Conservation (phyloP, 1,140 invertebrate genomes). For the Cephus cinctus region DNA sequence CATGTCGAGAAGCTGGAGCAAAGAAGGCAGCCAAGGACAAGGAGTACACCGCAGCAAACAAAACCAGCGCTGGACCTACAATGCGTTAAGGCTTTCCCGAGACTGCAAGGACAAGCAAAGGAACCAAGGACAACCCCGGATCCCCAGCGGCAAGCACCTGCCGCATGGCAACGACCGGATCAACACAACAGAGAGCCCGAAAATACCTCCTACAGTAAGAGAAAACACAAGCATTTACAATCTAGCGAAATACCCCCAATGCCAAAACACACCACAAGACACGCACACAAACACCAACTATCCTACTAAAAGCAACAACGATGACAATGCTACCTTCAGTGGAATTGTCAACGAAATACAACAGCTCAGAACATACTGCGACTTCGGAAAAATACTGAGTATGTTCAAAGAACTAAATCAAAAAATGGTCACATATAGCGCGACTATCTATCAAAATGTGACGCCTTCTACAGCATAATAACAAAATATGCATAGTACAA, state of each 20-base stretch:
- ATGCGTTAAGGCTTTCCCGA: neutral
- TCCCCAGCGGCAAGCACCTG: neutral
- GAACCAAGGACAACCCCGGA: neutral
- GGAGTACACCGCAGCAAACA: neutral
- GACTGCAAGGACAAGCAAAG: neutral
- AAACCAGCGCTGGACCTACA: neutral
- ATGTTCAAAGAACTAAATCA: neutral
- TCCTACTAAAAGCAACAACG: neutral
- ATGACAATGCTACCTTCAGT: neutral
- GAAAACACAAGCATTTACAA: neutral
- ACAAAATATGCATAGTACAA: neutral
- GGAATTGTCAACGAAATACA: neutral
- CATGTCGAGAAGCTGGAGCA: slow-evolving; percentile 1
- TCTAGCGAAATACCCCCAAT: neutral
- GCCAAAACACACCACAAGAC: neutral
- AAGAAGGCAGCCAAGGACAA: neutral
- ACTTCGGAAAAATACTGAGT: neutral
- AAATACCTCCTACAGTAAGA: neutral
- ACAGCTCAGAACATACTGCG: neutral
- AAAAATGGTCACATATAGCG: neutral
- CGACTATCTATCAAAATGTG: neutral
- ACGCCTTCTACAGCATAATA: neutral
- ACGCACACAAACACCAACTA: neutral
- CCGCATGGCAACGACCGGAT: neutral
- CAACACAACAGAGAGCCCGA: neutral